Evolutionary conservation across 2,113 vertebrate species (phyloP).

Genomic region (Arenaria interpres): DNA sequence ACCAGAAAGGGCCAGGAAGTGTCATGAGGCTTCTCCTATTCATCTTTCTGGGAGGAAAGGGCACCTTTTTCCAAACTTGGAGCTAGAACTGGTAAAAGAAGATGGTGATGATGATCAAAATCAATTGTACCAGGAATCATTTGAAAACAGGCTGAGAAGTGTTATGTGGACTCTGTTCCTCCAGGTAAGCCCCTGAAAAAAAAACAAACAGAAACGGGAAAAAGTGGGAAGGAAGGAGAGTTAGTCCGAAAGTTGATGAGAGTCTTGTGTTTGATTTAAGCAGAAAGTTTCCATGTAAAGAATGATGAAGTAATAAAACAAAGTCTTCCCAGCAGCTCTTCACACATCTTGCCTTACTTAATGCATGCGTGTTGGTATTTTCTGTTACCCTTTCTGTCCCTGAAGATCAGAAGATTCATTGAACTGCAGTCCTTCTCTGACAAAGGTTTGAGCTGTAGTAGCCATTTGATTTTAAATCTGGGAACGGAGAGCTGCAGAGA

Average conservation of each 20-base stretch:
- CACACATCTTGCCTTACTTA: not conserved
- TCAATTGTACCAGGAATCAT: slow-evolving; percentile 66
- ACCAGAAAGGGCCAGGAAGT: slow-evolving; percentile 70
- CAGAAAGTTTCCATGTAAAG: slow-evolving; percentile 1
- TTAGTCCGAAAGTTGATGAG: slow-evolving; percentile 16
- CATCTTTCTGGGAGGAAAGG: slow-evolving; percentile 69
- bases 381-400: not conserved
- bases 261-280: slow-evolving; percentile 13
- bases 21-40: slow-evolving; percentile 69
- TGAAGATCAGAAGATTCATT: not conserved
- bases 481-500: not conserved
- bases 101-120: slow-evolving; percentile 61
- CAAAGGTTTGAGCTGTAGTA: not conserved
- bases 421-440: not conserved
- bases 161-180: slow-evolving; percentile 67
- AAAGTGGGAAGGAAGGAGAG: slow-evolving; percentile 58
- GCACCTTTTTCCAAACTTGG: slow-evolving; percentile 69
- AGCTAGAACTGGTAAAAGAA: slow-evolving; percentile 68
- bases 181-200: slow-evolving; percentile 64
- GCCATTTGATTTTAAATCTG: not conserved
- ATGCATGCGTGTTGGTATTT: not conserved
- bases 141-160: slow-evolving; percentile 70
- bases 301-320: not conserved
- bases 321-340: slow-evolving; percentile 23
- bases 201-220: slow-evolving; percentile 31